These are phyloP conservation scores for Thymelicus acteon DNA, from an alignment of 2,888 invertebrate genomes.

Conservation along the genomic window DNA sequence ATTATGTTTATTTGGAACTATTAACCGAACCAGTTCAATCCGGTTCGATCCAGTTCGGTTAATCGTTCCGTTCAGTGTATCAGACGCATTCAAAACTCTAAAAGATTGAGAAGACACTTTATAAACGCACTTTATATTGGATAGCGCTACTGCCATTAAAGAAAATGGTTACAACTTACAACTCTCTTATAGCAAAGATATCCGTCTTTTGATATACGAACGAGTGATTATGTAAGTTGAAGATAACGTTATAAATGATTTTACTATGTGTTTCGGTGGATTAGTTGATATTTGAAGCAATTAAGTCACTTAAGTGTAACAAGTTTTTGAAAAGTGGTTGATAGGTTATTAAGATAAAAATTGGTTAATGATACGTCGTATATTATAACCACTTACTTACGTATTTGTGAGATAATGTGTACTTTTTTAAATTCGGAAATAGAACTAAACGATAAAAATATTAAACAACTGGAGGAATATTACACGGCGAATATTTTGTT, in stretches of 20 bases:
- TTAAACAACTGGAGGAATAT: too few relatives aligned
- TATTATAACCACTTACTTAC: neutral
- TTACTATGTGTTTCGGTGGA: slow-evolving; percentile 30
- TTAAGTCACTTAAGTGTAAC: slow-evolving; percentile 22
- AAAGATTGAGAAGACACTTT: slow-evolving; percentile 46
- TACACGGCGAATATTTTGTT: too few relatives aligned
- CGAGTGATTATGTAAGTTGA: slow-evolving; percentile 43
- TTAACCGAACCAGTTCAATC: slow-evolving; percentile 67
- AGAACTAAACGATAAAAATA: too few relatives aligned
- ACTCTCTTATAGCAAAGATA: slow-evolving; percentile 30
- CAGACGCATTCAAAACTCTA: slow-evolving; percentile 57
- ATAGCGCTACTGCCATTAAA: slow-evolving; percentile 38
- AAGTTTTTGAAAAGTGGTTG: slow-evolving; percentile 14
- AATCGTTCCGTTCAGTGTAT: slow-evolving; percentile 57
- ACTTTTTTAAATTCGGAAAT: too few relatives aligned
- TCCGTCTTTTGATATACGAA: slow-evolving; percentile 4
- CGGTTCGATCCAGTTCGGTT: slow-evolving; percentile 66
- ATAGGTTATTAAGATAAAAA: slow-evolving; percentile 14
- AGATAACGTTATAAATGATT: slow-evolving; percentile 42
- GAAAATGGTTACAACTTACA: slow-evolving; percentile 55
- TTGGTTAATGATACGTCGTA: slow-evolving; percentile 1
- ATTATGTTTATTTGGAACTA: slow-evolving; percentile 78
- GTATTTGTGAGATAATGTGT: neutral
- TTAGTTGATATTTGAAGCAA: slow-evolving; percentile 42
- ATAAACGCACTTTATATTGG: slow-evolving; percentile 46